These are phyloP conservation scores for Diloba caeruleocephala DNA, from an alignment of 2,888 invertebrate species.

Conservation along the genomic window DNA sequence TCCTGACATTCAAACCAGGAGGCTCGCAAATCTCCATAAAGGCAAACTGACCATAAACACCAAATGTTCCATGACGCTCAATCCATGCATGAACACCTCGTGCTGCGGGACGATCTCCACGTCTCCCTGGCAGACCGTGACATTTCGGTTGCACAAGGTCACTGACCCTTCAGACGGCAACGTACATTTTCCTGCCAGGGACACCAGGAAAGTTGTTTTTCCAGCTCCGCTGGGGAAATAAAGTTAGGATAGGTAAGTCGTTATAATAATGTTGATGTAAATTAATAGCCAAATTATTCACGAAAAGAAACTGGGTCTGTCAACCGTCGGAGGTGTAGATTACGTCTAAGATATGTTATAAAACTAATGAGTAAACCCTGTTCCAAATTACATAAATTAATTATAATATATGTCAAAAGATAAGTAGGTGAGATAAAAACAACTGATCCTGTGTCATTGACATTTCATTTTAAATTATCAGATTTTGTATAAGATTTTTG, in stretches of 20 bases:
- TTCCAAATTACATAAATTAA: neutral
- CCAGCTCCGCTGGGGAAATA: constrained; percentile 85
- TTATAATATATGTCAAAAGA: neutral
- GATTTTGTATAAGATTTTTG: no score
- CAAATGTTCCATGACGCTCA: constrained; percentile 92
- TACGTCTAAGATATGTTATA: constrained; percentile 6
- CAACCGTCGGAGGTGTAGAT: neutral
- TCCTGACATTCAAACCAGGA: constrained; percentile 39
- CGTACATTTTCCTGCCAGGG: constrained; percentile 86
- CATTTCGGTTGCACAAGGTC: constrained; percentile 80
- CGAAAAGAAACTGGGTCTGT: neutral
- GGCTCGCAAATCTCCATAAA: constrained; percentile 22
- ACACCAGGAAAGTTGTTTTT: constrained; percentile 88
- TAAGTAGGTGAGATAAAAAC: neutral
- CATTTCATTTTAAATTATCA: no score
- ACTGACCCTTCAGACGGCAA: constrained; percentile 79
- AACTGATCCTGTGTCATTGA: neutral
- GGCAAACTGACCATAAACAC: constrained; percentile 89
- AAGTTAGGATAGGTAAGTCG: no score
- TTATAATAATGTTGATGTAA: no score
- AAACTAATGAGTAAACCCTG: neutral
- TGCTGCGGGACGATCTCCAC: constrained; percentile 91
- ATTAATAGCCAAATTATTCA: no score
- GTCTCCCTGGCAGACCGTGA: constrained; percentile 76
- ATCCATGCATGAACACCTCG: constrained; percentile 90